These are phyloP conservation scores for Diadema setosum DNA, from an alignment of 35 echinoderm and acorn worm species.

Conservation along the genomic window DNA sequence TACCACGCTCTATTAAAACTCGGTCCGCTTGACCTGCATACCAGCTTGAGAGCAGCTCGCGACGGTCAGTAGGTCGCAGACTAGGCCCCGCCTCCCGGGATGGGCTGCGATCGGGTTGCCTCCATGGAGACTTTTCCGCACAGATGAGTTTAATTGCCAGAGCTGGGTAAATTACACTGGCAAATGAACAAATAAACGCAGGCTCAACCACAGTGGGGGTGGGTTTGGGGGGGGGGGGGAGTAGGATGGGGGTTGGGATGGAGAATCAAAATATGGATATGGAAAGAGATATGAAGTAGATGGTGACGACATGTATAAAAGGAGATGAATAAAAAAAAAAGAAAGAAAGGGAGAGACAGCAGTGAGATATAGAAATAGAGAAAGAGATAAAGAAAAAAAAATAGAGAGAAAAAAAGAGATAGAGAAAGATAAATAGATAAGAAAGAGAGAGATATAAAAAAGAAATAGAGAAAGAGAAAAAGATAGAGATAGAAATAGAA, in stretches of 20 bases:
- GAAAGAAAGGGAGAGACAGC: not conserved
- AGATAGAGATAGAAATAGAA: no score
- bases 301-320: not conserved
- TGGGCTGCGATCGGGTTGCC: no score
- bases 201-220: no score
- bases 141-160: no score
- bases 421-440: not conserved
- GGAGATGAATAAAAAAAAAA: not conserved
- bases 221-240: not conserved
- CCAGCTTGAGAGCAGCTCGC: no score
- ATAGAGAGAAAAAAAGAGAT: not conserved
- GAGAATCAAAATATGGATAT: not conserved
- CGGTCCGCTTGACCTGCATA: no score
- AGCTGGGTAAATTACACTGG: no score
- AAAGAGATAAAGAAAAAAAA: not conserved
- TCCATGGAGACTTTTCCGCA: no score
- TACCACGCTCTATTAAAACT: no score
- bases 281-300: not conserved
- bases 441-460: not conserved
- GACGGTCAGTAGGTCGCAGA: no score
- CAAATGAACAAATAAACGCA: no score
- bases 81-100: no score
- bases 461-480: not conserved
- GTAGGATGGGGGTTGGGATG: not conserved
- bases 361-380: not conserved